These are phyloP conservation scores for Papilio elwesi DNA, from an alignment of 2,888 invertebrate species.

Conservation along the genomic window DNA sequence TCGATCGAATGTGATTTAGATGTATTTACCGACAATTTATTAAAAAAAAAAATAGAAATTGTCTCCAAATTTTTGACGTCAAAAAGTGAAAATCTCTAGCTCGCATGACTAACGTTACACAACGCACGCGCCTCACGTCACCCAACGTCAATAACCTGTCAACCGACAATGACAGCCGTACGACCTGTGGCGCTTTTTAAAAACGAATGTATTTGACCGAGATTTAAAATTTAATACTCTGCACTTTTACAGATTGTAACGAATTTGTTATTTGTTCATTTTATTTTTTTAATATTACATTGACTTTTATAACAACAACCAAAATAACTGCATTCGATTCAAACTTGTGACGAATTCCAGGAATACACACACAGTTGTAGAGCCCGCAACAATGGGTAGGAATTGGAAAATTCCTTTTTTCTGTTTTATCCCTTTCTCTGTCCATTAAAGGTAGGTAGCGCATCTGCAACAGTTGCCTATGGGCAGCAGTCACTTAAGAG, in stretches of 20 bases:
- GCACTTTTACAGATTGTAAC: neutral
- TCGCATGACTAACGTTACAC: neutral
- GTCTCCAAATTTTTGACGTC: neutral
- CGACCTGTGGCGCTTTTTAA: neutral
- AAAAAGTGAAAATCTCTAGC: neutral
- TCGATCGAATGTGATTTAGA: no score
- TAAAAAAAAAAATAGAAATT: neutral
- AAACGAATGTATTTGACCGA: neutral
- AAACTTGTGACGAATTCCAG: no score
- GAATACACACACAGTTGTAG: no score
- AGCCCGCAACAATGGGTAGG: no score
- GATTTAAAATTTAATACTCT: neutral
- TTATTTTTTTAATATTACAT: neutral
- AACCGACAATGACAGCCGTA: neutral
- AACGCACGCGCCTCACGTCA: neutral
- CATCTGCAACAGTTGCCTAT: no score
- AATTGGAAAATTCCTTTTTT: no score
- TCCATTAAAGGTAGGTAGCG: no score
- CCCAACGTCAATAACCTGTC: slow-evolving; percentile 1
- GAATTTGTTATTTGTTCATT: neutral
- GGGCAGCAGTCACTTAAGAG: no score
- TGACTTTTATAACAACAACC: no score
- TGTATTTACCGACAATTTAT: no score
- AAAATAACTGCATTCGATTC: no score
- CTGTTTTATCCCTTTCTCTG: no score